A percentile compares a stretch with the other conserved stretches of the same genome.
Conservation (phyloP, 2,113 vertebrate species). For the Gymnogyps californianus region DNA sequence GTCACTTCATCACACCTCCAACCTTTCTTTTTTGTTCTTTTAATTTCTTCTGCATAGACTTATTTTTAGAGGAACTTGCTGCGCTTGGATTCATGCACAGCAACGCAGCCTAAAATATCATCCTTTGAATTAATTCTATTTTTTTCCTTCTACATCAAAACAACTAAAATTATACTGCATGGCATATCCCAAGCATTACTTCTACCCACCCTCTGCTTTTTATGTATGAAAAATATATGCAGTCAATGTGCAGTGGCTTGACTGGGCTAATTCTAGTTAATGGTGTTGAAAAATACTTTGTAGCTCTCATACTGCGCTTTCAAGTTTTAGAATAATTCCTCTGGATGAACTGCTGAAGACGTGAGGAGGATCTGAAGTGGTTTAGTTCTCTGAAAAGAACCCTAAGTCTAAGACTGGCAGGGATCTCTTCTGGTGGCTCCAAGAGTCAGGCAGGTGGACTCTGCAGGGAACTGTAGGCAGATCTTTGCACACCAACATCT, state of each 20-base stretch:
- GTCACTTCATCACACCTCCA: slow-evolving; percentile 64
- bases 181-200: not conserved
- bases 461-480: not conserved
- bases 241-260: not conserved
- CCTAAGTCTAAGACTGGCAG: not conserved
- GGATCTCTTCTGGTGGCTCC: not conserved
- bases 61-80: slow-evolving; percentile 42
- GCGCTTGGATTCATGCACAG: not conserved
- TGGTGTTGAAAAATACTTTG: not conserved
- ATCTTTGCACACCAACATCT: not conserved
- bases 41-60: slow-evolving; percentile 13
- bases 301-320: not conserved
- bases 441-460: not conserved
- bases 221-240: not conserved
- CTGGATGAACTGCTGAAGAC: not conserved
- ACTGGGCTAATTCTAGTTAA: not conserved
- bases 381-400: not conserved
- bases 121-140: slow-evolving; percentile 22
- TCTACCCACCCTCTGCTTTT: not conserved
- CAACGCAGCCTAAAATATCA: slow-evolving; percentile 26
- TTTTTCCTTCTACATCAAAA: slow-evolving; percentile 9
- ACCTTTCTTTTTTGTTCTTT: slow-evolving; percentile 47
- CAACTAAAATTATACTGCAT: slow-evolving; percentile 27
- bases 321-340: not conserved
- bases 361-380: not conserved